phyloP scores from a whole-genome alignment of 2,797 vertebrate genomes.

The Typhlichthys subterraneus region DNA sequence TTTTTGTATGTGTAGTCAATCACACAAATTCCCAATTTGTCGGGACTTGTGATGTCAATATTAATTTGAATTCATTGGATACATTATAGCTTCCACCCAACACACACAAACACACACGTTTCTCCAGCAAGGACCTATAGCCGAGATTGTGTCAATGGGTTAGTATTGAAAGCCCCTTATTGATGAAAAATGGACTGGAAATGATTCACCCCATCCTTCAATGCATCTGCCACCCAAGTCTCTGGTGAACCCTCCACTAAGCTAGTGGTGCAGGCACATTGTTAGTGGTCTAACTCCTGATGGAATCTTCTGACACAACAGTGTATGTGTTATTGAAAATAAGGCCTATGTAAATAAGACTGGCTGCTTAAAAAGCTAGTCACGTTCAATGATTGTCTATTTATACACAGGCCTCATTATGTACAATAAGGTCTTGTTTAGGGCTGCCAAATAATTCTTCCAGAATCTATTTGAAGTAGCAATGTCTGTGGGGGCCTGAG shows the following conservation, averaged over 20 bases:
- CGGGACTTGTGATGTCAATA: no score
- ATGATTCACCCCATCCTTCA: conserved; percentile 54
- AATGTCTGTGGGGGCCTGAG: conserved; percentile 21
- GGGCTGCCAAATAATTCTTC: neutral
- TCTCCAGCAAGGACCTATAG: conserved; percentile 25
- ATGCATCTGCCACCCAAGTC: conserved; percentile 12
- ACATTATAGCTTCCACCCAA: neutral
- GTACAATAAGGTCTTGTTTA: neutral
- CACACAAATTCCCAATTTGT: no score
- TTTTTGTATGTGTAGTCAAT: no score
- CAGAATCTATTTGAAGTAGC: neutral
- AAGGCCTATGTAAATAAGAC: conserved; percentile 57
- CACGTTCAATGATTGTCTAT: neutral
- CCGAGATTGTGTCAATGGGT: conserved; percentile 39
- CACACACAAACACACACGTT: conserved; percentile 12
- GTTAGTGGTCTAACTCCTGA: conserved; percentile 61
- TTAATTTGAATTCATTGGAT: no score
- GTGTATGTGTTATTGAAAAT: conserved; percentile 33
- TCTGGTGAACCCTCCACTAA: conserved; percentile 3
- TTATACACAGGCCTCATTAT: no score
- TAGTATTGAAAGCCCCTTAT: conserved; percentile 56
- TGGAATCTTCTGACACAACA: conserved; percentile 51
- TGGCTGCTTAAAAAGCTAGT: conserved; percentile 52
- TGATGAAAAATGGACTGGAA: conserved; percentile 63
- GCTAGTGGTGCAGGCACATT: conserved; percentile 45